Percentiles rank a stretch among this genome's conserved stretches.
Conservation (phyloP, 2,888 invertebrate species). For the Drosophila diplacantha region DNA sequence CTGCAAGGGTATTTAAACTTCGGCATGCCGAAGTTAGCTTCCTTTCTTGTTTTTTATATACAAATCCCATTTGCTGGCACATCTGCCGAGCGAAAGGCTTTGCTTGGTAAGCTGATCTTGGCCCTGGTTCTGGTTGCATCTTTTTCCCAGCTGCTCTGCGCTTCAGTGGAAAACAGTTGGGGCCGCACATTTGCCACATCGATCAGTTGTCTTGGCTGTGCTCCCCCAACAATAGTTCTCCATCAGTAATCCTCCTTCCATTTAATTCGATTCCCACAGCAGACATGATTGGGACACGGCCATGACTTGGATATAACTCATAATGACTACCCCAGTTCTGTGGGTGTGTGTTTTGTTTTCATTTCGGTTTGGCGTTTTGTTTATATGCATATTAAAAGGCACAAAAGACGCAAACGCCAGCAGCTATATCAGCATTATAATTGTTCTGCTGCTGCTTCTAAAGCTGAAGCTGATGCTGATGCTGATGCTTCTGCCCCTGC, state of each 20-base stretch:
- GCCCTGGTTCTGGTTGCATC: conserved; percentile 1
- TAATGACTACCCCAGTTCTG: conserved; percentile 31
- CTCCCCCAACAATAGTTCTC: neutral
- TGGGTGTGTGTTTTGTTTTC: conserved; percentile 6
- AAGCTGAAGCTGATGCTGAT: neutral
- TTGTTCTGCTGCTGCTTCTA: conserved; percentile 23
- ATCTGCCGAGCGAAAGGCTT: conserved; percentile 1
- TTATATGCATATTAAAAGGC: conserved; percentile 67
- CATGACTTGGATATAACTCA: conserved; percentile 39
- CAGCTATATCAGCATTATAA: conserved; percentile 47
- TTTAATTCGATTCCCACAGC: conserved; percentile 18
- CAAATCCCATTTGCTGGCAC: neutral
- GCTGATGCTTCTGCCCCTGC: neutral
- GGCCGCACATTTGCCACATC: conserved; percentile 58
- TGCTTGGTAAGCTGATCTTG: conserved; percentile 14
- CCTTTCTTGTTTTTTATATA: too few relatives aligned
- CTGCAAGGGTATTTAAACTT: too few relatives aligned
- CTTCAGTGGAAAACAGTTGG: conserved; percentile 7
- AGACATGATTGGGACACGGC: conserved; percentile 19
- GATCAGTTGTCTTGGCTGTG: conserved; percentile 45
- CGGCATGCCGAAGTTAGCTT: too few relatives aligned
- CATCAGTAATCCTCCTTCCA: neutral
- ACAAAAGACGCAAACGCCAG: conserved; percentile 60
- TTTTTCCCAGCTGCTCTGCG: conserved; percentile 5
- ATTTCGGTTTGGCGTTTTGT: conserved; percentile 46